Conservation (phyloP, 1,140 invertebrate species). For the Vanessa tameamea region DNA sequence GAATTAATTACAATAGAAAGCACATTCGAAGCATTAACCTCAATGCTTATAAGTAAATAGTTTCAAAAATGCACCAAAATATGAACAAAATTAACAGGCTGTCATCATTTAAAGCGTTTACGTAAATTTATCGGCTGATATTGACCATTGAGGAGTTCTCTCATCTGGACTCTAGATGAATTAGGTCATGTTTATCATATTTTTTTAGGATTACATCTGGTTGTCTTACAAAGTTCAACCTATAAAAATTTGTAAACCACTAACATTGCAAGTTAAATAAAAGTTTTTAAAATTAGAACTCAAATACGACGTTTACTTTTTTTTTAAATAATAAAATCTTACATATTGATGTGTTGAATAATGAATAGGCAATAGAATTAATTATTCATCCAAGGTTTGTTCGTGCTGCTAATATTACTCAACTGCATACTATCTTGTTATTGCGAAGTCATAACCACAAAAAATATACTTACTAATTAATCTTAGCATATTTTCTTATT, state of each 20-base stretch:
- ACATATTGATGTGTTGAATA: background rate
- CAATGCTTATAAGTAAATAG: slow-evolving; percentile 22
- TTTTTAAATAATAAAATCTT: background rate
- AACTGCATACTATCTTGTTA: background rate
- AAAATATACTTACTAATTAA: background rate
- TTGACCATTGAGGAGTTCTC: no score
- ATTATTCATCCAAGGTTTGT: slow-evolving; percentile 6
- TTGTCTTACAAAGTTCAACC: no score
- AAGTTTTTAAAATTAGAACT: no score
- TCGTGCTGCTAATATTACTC: background rate
- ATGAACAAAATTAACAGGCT: no score
- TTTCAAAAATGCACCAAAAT: background rate
- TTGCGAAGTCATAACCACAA: background rate
- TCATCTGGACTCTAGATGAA: no score
- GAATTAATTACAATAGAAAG: slow-evolving; percentile 51
- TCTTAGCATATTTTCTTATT: background rate
- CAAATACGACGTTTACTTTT: background rate
- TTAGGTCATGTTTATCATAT: no score
- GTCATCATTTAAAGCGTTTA: no score
- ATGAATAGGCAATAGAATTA: background rate
- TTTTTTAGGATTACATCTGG: no score
- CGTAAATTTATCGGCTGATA: no score
- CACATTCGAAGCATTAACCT: slow-evolving; percentile 34
- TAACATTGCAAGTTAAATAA: no score
- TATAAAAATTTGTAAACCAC: no score